Evolutionary conservation across 2,113 vertebrate genomes (phyloP).

Genomic region (Thunnus maccoyii): DNA sequence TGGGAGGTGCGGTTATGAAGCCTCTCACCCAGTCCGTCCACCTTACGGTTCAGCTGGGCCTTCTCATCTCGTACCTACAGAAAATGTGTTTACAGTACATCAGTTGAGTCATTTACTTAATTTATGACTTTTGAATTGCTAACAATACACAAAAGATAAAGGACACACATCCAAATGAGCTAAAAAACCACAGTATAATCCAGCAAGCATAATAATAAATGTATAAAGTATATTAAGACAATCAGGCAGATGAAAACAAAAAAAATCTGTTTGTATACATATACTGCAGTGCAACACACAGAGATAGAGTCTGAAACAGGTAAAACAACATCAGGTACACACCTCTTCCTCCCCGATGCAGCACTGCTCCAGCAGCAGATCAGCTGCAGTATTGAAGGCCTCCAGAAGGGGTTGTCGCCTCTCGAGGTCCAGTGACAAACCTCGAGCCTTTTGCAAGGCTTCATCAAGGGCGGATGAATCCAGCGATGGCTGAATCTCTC

Average conservation of each 20-base stretch:
- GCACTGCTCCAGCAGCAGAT: constrained; percentile 92
- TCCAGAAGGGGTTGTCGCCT: constrained; percentile 91
- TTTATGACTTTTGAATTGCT: neutral
- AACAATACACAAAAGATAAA: neutral
- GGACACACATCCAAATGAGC: no score
- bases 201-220: neutral
- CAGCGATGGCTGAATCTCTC: constrained; percentile 87
- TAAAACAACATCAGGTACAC: neutral
- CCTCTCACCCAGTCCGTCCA: constrained; percentile 90
- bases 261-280: no score
- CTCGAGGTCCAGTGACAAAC: constrained; percentile 90
- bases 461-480: constrained; percentile 90
- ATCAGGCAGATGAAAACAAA: neutral
- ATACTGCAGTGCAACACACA: neutral
- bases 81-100: neutral
- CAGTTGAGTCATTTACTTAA: neutral
- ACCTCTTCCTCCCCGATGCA: constrained; percentile 91
- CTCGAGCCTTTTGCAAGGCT: constrained; percentile 88
- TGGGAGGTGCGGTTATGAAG: constrained; percentile 88
- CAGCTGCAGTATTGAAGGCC: constrained; percentile 91
- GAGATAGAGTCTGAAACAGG: neutral
- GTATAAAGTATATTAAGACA: neutral
- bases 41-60: constrained; percentile 90
- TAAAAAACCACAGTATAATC: no score
- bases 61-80: constrained; percentile 92